These are phyloP conservation scores for Salticus scenicus DNA, from an alignment of 2,888 invertebrate species.

Conservation along the genomic window DNA sequence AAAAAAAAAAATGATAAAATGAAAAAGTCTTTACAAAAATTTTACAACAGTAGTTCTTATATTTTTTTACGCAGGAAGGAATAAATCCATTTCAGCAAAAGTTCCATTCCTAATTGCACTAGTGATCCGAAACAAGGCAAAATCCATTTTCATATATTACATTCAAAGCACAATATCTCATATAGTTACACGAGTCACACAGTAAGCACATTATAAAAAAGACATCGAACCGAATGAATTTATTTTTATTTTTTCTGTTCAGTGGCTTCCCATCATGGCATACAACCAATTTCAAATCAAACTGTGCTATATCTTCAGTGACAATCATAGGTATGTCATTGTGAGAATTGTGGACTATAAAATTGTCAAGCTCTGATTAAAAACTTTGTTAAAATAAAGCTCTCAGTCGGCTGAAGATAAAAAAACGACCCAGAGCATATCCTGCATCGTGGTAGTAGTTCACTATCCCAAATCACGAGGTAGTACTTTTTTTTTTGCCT, in stretches of 20 bases:
- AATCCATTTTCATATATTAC: conserved; percentile 48
- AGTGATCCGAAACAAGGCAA: conserved; percentile 45
- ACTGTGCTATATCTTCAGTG: conserved; percentile 1
- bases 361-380: conserved; percentile 65
- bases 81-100: neutral
- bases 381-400: conserved; percentile 69
- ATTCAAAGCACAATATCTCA: conserved; percentile 23
- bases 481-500: no score
- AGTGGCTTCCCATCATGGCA: conserved; percentile 4
- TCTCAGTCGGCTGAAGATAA: conserved; percentile 53
- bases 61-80: no score
- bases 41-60: no score
- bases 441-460: neutral
- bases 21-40: no score
- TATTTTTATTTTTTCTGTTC: no score
- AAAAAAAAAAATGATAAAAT: no score
- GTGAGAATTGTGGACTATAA: conserved; percentile 52
- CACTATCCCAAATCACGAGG: neutral
- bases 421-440: conserved; percentile 27
- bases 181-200: conserved; percentile 4
- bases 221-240: conserved; percentile 34
- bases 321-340: conserved; percentile 17
- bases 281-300: neutral
- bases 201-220: conserved; percentile 28
- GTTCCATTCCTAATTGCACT: neutral